These are phyloP conservation scores for Paramormyrops hopkinsi DNA, from an alignment of 2,797 vertebrate species.

Conservation along the genomic window DNA sequence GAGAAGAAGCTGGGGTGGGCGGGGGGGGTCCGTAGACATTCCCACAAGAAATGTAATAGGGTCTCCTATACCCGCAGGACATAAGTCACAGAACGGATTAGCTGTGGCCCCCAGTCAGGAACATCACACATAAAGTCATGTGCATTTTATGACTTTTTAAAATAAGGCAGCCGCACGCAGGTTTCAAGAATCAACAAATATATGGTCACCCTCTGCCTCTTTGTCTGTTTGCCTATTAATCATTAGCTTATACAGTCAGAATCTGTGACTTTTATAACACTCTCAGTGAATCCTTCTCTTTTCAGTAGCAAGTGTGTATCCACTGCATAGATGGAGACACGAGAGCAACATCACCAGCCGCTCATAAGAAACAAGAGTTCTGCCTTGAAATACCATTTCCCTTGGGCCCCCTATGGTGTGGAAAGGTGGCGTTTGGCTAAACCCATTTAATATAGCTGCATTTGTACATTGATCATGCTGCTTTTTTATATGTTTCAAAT, in stretches of 20 bases:
- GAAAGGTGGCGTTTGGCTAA: neutral
- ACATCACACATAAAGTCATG: slow-evolving; percentile 6
- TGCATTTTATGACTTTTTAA: slow-evolving; percentile 43
- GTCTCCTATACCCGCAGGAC: slow-evolving; percentile 47
- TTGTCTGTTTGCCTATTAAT: slow-evolving; percentile 41
- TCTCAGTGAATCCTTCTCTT: neutral
- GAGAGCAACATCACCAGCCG: neutral
- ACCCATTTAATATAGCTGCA: neutral
- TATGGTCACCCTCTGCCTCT: slow-evolving; percentile 39
- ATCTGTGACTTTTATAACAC: slow-evolving; percentile 28
- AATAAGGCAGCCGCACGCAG: slow-evolving; percentile 43
- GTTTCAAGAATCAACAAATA: slow-evolving; percentile 45
- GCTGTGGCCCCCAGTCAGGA: slow-evolving; percentile 15
- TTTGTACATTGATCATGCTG: neutral
- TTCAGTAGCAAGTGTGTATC: neutral
- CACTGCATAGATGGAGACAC: neutral
- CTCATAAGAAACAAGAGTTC: neutral
- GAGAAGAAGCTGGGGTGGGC: slow-evolving; percentile 22
- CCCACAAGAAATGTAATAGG: slow-evolving; percentile 52
- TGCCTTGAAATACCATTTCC: neutral
- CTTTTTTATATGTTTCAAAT: neutral
- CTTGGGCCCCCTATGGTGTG: neutral
- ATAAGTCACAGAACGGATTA: slow-evolving; percentile 46
- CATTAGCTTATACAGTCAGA: slow-evolving; percentile 32
- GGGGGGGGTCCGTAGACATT: slow-evolving; percentile 43